Base-by-base conservation (phyloP, 2,888 invertebrate genomes). In the Sinohyriopsis cumingii region DNA sequence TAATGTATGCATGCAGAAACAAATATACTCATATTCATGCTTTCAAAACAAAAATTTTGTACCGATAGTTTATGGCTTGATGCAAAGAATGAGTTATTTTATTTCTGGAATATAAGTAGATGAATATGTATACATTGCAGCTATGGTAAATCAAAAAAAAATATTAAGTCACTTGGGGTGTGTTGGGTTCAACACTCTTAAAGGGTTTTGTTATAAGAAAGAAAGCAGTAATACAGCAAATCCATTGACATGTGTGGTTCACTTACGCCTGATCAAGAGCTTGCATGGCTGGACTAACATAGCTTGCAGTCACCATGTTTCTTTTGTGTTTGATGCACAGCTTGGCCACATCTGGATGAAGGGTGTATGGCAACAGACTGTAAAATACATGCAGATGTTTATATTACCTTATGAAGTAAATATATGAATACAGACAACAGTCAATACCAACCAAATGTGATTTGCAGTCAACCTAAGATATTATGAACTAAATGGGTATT, bases 261-360 rank as follows among this genome's bases (percentile, higher is more conserved):
- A 45, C 45, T 45, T 15, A 45, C 95, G 92, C 92, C 59, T 95
- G 91, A 84, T 98, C 94, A 18, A 98, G 90, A 0, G 93, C 93
- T 83, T 93, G 93, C 82, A 99, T 95, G 84, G 95, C 94, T 1
- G 96, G 94, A 19, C 95, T 94, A 69, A 96, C 93, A 86, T 99
- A 99, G 73, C 97, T 98, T 0, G 98, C 98, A 0, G 99, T 99
- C 24, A 99, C 97, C 94, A 99, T 93, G 89, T 99, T 96, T 0
- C 94, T 95, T 75, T 94, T 93, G 73, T 94, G 93, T n/a, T 93
- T 92, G 66, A 99, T 95, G 88, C 99, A 99, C 24, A 94, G 93
- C 83, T 93, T 93, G 0, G 98, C 99, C 4, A 93, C 94, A 7
- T 94, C 91, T 0, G 95, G 95, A 89, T 99, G 99, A 55, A 98